Base-by-base conservation (phyloP, 2,888 invertebrate genomes). In the Coleophora deauratella region DNA sequence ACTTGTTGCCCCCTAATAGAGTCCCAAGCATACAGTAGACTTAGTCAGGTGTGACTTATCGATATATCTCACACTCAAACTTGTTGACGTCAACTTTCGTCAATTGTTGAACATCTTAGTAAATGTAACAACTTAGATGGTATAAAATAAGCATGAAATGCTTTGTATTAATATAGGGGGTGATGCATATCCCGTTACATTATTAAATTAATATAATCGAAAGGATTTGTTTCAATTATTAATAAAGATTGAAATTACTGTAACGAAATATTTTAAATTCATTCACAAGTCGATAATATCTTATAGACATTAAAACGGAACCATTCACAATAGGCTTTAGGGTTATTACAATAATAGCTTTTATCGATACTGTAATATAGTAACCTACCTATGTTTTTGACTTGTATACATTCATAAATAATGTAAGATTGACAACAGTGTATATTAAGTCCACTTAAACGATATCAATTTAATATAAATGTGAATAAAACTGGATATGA, bases 401-500 rank as follows among this genome's bases (percentile, higher is more conserved):
- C 78, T 78, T 84, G 81, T 85, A 80, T 84, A 84, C 84, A 82
- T 77, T 76, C 66, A 67, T 36, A 74, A 76, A 66, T 80, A 76
- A 66, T 80, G 75, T 81, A 78, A 77, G 80, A 64, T 79, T 73
- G 62, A 69, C 59, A 62, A 69, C 71, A 70, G 68, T 81, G 77
- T 82, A 76, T 65, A 75, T 72, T 82, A 85, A 81, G 72, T 66
- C 76, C 73, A 72, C 60, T 82, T 72, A 81, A 80, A 76, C 57
- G 59, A 66, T 77, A 81, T 79, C 69, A 62, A 79, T 74, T 72
- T 62, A 71, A 71, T 79, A 72, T 84, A 72, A 82, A 81, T 85
- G 85, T 84, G 84, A 84, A 85, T 84, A 82, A 84, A 84, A 72
- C 70, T 66, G 73, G 61, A 72, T 70, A 64, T n/a, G n/a, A 76